A percentile compares a stretch with the other conserved stretches of the same genome.
These are phyloP conservation scores for Muscicapa adusta DNA, from an alignment of 2,113 vertebrate species.

Conservation along the genomic window DNA sequence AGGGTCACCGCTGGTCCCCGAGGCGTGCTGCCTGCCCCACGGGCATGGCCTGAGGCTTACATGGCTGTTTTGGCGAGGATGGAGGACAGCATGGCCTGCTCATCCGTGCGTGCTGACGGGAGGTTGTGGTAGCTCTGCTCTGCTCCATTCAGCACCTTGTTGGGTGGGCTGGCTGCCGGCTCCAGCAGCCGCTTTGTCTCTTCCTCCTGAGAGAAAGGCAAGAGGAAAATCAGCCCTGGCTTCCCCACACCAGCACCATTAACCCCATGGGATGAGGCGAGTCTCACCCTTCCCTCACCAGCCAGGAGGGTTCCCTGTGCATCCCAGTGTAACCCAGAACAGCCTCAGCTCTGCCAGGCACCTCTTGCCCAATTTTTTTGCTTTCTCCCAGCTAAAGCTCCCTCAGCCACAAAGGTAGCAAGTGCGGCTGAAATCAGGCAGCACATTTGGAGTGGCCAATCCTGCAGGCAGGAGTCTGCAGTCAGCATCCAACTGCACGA, in stretches of 20 bases:
- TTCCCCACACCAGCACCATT: not conserved
- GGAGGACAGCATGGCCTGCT: slow-evolving; percentile 91
- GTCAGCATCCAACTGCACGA: not conserved
- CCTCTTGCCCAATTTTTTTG: not conserved
- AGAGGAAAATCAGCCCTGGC: not conserved
- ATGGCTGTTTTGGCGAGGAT: slow-evolving; percentile 92
- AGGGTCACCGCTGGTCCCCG: fast-evolving
- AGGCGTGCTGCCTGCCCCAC: not conserved
- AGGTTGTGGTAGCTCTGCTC: slow-evolving; percentile 81
- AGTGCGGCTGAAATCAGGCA: not conserved
- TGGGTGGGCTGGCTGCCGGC: slow-evolving; percentile 80
- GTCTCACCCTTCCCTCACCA: too few relatives aligned
- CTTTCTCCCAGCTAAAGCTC: not conserved
- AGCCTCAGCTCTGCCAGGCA: not conserved
- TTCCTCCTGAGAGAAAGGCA: slow-evolving; percentile 61
- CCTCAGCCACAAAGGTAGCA: not conserved
- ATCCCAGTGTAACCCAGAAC: not conserved
- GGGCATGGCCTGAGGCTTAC: slow-evolving; percentile 61
- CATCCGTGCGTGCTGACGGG: slow-evolving; percentile 85
- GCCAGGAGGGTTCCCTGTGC: too few relatives aligned
- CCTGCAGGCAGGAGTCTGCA: not conserved
- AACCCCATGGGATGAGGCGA: fast-evolving
- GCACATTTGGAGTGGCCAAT: not conserved
- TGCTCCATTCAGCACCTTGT: slow-evolving; percentile 84
- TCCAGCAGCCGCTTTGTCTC: slow-evolving; percentile 85